These are phyloP conservation scores for Callorhinus ursinus DNA, from an alignment of 2,113 vertebrate species.

Conservation along the genomic window DNA sequence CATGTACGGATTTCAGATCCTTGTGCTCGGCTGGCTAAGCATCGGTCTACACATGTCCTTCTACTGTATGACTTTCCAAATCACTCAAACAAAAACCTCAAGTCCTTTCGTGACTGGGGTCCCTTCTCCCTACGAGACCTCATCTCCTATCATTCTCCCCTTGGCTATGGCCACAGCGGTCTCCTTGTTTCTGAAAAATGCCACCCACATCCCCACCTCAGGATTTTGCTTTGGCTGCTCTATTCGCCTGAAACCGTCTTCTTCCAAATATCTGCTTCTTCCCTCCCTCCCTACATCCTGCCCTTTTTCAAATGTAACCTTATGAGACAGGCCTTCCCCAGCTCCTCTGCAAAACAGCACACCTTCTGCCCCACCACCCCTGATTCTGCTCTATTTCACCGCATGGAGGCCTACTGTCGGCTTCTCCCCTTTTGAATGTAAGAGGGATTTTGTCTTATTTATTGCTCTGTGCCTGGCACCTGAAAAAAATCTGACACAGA, in stretches of 20 bases:
- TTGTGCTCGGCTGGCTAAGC: not conserved
- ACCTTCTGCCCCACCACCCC: too few species aligned
- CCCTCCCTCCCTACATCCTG: not conserved
- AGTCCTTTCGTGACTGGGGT: not conserved
- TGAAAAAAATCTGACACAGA: not conserved
- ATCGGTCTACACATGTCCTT: not conserved
- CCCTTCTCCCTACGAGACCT: not conserved
- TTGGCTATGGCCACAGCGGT: not conserved
- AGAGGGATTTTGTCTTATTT: not conserved
- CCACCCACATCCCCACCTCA: not conserved
- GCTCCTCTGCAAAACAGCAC: not conserved
- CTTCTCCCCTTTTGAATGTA: not conserved
- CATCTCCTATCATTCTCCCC: not conserved
- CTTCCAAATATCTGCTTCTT: not conserved
- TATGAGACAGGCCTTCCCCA: not conserved
- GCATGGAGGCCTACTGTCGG: rapidly evolving
- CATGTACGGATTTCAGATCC: not conserved
- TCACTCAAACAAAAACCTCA: not conserved
- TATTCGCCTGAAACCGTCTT: not conserved
- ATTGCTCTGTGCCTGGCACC: not conserved
- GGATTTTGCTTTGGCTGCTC: not conserved
- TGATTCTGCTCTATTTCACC: not conserved
- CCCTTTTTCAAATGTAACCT: not conserved
- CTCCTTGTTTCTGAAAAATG: not conserved
- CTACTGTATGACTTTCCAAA: not conserved